phyloP scores from a whole-genome alignment of 2,113 vertebrate species.

The Cavia porcellus region DNA sequence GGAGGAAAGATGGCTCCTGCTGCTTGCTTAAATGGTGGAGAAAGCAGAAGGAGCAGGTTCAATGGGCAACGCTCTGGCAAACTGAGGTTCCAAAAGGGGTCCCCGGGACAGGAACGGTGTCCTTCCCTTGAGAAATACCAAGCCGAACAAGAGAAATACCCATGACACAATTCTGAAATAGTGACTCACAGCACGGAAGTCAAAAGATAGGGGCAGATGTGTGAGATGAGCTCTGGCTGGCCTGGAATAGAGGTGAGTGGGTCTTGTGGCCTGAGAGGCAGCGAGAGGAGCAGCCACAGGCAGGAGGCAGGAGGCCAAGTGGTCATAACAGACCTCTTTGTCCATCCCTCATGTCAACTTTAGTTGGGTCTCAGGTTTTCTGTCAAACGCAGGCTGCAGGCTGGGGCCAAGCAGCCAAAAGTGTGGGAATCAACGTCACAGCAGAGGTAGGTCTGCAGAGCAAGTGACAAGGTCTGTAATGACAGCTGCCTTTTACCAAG shows the following conservation, averaged over 20 bases:
- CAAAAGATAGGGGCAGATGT: neutral
- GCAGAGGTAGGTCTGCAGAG: neutral
- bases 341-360: neutral
- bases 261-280: neutral
- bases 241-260: neutral
- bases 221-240: rapidly evolving
- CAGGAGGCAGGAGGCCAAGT: neutral
- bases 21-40: neutral
- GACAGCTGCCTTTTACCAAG: neutral
- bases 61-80: no score
- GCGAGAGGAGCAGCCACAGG: rapidly evolving
- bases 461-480: neutral
- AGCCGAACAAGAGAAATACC: neutral
- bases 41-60: neutral
- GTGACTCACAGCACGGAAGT: neutral
- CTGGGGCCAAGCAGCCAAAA: neutral
- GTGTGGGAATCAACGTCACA: neutral
- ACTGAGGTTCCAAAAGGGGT: neutral
- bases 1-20: neutral
- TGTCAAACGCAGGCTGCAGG: neutral
- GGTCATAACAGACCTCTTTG: neutral
- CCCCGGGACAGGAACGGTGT: neutral
- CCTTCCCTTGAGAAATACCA: neutral
- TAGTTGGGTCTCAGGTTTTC: neutral
- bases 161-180: neutral